Conservation (phyloP, 2,797 vertebrate species). For the Spea hammondii region DNA sequence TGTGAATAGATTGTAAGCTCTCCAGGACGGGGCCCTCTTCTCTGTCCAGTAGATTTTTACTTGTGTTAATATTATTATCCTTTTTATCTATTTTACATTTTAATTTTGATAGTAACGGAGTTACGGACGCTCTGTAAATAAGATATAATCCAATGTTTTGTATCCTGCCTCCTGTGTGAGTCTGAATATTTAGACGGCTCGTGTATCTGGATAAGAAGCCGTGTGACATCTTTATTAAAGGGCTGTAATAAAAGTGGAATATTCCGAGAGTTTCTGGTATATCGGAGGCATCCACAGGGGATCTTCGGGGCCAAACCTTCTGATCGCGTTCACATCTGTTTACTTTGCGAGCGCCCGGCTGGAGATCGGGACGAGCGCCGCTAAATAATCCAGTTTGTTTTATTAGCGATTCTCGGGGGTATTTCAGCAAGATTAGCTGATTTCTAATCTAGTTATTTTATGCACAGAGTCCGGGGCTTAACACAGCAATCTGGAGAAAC, state of each 20-base stretch:
- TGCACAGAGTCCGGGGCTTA: constrained; percentile 27
- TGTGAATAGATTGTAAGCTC: no score
- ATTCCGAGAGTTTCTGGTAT: constrained; percentile 1
- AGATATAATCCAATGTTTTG: no score
- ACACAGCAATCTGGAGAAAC: neutral
- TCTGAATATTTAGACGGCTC: no score
- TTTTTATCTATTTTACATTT: no score
- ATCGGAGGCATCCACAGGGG: neutral
- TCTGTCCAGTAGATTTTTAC: no score
- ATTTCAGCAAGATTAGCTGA: constrained; percentile 35
- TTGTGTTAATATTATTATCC: no score
- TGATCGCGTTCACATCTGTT: constrained; percentile 40
- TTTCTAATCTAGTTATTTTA: constrained; percentile 39
- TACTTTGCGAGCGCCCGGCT: constrained; percentile 34
- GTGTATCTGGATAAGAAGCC: no score
- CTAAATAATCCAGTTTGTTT: constrained; percentile 44
- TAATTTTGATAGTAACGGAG: no score
- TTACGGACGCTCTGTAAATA: no score
- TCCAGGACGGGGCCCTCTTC: no score
- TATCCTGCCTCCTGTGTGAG: no score
- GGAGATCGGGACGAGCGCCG: constrained; percentile 2
- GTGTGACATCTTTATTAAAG: constrained; percentile 8
- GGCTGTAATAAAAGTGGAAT: neutral
- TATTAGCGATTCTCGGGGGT: constrained; percentile 41
- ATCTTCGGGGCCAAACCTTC: neutral